A percentile compares a stretch with the other conserved stretches of the same genome.
These are phyloP conservation scores for Chondrosia reniformis DNA, from an alignment of 37 sponge, comb jelly and placozoan genomes.

Conservation along the genomic window DNA sequence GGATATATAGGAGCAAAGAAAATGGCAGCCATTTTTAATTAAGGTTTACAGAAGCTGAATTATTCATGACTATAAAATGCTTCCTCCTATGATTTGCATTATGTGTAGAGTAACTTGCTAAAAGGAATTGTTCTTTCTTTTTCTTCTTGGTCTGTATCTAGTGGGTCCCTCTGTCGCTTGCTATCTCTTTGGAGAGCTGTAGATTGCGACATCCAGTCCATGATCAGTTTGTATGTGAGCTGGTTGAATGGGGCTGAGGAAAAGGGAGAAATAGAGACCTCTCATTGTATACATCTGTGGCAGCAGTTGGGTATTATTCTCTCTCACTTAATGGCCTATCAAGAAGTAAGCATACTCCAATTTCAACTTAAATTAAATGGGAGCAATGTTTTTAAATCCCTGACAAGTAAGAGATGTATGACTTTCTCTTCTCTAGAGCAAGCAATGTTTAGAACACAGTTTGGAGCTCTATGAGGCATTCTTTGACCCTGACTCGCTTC, in stretches of 20 bases:
- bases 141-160: too few species aligned
- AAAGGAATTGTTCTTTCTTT: too few species aligned
- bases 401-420: too few species aligned
- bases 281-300: slow-evolving; percentile 2
- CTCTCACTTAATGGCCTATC: not conserved
- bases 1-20: too few species aligned
- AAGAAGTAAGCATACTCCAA: not conserved
- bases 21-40: too few species aligned
- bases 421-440: not conserved
- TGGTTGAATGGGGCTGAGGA: not conserved
- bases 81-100: too few species aligned
- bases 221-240: not conserved
- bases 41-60: too few species aligned
- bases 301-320: not conserved
- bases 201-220: not conserved
- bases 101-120: too few species aligned
- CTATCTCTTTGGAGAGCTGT: not conserved
- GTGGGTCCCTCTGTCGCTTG: not conserved
- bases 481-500: slow-evolving; percentile 7
- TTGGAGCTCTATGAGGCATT: not conserved
- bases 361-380: not conserved
- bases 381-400: not conserved
- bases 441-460: not conserved
- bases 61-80: too few species aligned
- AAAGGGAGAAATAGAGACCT: not conserved